Conservation (phyloP, 1,140 invertebrate genomes). For the Eumeta japonica region DNA sequence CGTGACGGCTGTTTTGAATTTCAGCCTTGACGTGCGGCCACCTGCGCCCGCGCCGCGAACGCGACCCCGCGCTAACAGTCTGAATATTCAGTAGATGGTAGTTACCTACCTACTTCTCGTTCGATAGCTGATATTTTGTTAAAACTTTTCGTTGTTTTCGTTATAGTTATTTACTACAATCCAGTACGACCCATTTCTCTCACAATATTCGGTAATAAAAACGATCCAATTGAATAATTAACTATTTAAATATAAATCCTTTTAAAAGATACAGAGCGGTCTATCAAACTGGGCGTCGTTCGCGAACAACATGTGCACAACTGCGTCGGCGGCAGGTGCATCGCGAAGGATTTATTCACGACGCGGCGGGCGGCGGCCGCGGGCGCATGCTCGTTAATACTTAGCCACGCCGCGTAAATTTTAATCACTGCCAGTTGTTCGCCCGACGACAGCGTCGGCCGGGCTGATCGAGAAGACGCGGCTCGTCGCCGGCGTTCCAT, state of each 20-base stretch:
- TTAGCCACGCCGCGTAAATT: slow-evolving; percentile 51
- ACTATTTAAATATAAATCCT: too few species aligned
- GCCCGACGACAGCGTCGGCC: too few species aligned
- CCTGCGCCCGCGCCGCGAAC: slow-evolving; percentile 55
- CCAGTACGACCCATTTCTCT: too few species aligned
- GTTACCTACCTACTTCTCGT: slow-evolving; percentile 45
- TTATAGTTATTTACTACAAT: too few species aligned
- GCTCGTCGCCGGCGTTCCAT: too few species aligned
- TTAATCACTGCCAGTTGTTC: slow-evolving; percentile 54
- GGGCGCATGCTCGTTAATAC: slow-evolving; percentile 47
- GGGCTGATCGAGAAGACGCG: slow-evolving; percentile 47
- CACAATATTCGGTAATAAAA: too few species aligned
- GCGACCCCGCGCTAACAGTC: slow-evolving; percentile 53
- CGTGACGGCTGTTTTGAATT: slow-evolving; percentile 56
- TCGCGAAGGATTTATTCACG: slow-evolving; percentile 49
- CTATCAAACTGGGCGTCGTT: too few species aligned
- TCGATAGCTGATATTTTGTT: slow-evolving; percentile 34
- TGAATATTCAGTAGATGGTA: slow-evolving; percentile 57
- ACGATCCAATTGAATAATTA: too few species aligned
- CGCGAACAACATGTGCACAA: too few species aligned
- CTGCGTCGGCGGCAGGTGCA: slow-evolving; percentile 49
- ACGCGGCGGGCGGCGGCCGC: slow-evolving; percentile 20
- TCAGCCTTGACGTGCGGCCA: slow-evolving; percentile 54
- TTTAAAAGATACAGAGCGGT: too few species aligned
- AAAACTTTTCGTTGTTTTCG: too few species aligned